Percentiles rank a stretch among this genome's conserved stretches.
Evolutionary conservation across 2,888 invertebrate genomes (phyloP).

Genomic region (Keiferia lycopersicella): DNA sequence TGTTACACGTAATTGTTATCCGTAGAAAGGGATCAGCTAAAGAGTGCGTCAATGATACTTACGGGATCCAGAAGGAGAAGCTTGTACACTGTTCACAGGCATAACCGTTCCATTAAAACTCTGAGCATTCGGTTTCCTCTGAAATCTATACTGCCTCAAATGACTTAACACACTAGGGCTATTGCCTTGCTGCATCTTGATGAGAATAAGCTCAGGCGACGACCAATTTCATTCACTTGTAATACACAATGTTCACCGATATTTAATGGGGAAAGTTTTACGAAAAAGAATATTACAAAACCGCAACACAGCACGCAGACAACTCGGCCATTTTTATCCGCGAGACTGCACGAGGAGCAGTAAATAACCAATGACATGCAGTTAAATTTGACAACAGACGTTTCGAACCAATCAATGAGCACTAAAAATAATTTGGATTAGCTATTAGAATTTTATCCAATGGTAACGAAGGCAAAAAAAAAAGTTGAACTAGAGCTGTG

Average conservation of each 20-base stretch:
- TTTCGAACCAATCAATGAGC: conserved; percentile 46
- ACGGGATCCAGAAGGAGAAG: conserved; percentile 67
- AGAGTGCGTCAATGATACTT: conserved; percentile 46
- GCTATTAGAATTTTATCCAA: background rate
- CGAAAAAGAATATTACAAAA: conserved; percentile 54
- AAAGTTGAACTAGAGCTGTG: background rate
- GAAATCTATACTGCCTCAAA: conserved; percentile 86
- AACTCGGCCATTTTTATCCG: conserved; percentile 78
- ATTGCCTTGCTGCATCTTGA: conserved; percentile 70
- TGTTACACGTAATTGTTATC: conserved; percentile 48
- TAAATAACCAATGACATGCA: conserved; percentile 7
- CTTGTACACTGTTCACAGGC: conserved; percentile 44
- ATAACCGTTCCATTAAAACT: conserved; percentile 58
- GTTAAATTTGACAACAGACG: conserved; percentile 4
- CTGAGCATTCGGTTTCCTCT: conserved; percentile 80
- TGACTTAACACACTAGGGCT: conserved; percentile 83
- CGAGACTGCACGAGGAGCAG: conserved; percentile 52
- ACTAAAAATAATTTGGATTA: background rate
- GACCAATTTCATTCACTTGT: conserved; percentile 29
- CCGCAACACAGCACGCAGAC: conserved; percentile 59
- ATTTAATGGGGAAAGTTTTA: conserved; percentile 52
- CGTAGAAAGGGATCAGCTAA: conserved; percentile 27
- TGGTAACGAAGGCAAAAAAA: background rate
- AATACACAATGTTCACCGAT: conserved; percentile 41
- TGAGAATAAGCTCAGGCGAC: conserved; percentile 31